Conservation (phyloP, 2,888 invertebrate genomes). For the Drosophila antonietae region DNA sequence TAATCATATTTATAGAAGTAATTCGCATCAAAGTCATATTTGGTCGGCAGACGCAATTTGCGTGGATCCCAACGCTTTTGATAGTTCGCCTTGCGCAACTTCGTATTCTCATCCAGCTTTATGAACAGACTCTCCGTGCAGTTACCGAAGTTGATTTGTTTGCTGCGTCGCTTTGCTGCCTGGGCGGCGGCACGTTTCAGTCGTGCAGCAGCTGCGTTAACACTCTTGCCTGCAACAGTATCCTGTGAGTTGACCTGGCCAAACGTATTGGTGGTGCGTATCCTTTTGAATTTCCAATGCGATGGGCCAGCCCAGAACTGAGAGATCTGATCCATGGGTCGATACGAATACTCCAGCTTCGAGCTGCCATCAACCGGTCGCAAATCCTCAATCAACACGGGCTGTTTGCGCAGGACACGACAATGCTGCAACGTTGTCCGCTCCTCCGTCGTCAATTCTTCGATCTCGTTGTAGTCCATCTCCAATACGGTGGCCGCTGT, state of each 20-base stretch:
- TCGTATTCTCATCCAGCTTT: slow-evolving; percentile 72
- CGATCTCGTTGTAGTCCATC: slow-evolving; percentile 84
- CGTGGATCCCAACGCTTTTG: slow-evolving; percentile 84
- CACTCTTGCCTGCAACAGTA: neutral
- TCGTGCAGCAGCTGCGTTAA: slow-evolving; percentile 32
- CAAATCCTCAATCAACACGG: slow-evolving; percentile 86
- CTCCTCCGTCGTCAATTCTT: slow-evolving; percentile 84
- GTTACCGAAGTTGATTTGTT: slow-evolving; percentile 76
- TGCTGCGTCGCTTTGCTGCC: slow-evolving; percentile 64
- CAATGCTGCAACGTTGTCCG: slow-evolving; percentile 81
- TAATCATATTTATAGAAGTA: slow-evolving; percentile 75
- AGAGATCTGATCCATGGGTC: slow-evolving; percentile 85
- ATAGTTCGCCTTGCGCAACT: slow-evolving; percentile 78
- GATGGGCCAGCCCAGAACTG: slow-evolving; percentile 92
- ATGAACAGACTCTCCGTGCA: slow-evolving; percentile 78
- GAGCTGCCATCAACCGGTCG: slow-evolving; percentile 86
- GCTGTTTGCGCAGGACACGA: slow-evolving; percentile 82
- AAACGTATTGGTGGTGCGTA: slow-evolving; percentile 65
- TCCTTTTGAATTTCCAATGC: slow-evolving; percentile 91
- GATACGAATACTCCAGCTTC: slow-evolving; percentile 90
- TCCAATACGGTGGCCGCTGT: slow-evolving; percentile 71
- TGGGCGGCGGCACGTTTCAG: slow-evolving; percentile 49
- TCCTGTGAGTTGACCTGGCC: slow-evolving; percentile 35
- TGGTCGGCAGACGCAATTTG: slow-evolving; percentile 82
- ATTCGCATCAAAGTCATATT: slow-evolving; percentile 75